Conservation (phyloP, 1,140 invertebrate species). For the Leptinotarsa undecemlineata region DNA sequence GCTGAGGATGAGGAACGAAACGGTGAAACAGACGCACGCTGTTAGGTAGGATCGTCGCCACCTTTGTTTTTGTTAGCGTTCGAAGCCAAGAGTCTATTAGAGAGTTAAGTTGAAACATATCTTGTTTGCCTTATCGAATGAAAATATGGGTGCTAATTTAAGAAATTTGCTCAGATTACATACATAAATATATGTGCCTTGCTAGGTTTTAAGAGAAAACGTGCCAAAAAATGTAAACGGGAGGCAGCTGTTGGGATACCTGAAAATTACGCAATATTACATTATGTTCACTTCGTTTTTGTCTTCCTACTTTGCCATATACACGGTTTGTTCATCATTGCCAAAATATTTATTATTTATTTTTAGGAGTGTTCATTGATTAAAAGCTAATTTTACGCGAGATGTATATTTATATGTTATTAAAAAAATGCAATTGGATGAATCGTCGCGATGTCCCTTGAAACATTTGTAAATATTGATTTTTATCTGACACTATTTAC, state of each 20-base stretch:
- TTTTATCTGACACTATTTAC: constrained; percentile 5
- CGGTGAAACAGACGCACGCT: constrained; percentile 42
- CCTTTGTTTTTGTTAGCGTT: background rate
- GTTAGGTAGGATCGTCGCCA: constrained; percentile 36
- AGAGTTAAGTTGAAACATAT: constrained; percentile 23
- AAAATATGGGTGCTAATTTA: constrained; percentile 28
- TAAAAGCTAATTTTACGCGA: constrained; percentile 9
- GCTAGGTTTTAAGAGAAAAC: constrained; percentile 33
- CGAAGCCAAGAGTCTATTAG: constrained; percentile 27
- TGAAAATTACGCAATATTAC: constrained; percentile 27
- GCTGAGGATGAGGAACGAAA: constrained; percentile 51
- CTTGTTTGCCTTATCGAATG: constrained; percentile 28
- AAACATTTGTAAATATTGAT: constrained; percentile 33
- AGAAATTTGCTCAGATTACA: constrained; percentile 24
- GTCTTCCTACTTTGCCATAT: constrained; percentile 26
- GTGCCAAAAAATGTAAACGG: constrained; percentile 40
- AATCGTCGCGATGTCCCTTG: constrained; percentile 27
- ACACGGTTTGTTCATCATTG: constrained; percentile 20
- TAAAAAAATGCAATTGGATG: background rate
- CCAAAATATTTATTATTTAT: constrained; percentile 37
- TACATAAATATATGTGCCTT: constrained; percentile 35
- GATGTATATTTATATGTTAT: constrained; percentile 7
- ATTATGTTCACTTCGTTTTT: constrained; percentile 9
- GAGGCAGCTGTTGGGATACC: constrained; percentile 38
- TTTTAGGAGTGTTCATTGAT: constrained; percentile 27